phyloP scores from a whole-genome alignment of 2,113 vertebrate genomes.

The Otis tarda region DNA sequence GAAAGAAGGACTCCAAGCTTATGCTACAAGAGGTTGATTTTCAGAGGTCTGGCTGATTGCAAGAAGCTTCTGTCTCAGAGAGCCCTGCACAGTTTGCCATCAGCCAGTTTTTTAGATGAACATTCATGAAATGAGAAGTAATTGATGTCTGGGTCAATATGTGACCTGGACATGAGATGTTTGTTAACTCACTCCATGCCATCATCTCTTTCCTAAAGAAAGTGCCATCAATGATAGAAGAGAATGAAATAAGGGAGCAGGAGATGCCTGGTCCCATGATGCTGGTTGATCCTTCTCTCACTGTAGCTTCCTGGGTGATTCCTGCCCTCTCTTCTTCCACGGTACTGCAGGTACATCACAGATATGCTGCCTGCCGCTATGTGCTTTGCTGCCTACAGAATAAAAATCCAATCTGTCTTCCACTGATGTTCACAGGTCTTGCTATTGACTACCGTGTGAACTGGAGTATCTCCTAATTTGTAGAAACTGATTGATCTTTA shows the following conservation, averaged over 20 bases:
- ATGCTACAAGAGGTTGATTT: background rate
- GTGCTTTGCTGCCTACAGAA: background rate
- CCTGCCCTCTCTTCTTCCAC: background rate
- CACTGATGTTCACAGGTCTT: background rate
- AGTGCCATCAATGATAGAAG: background rate
- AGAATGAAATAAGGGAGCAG: background rate
- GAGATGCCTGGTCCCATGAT: background rate
- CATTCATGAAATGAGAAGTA: background rate
- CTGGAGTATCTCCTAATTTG: background rate
- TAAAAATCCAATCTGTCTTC: background rate
- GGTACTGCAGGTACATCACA: background rate
- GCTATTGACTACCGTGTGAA: background rate
- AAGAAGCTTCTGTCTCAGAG: background rate
- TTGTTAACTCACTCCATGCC: background rate
- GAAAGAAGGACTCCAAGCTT: background rate
- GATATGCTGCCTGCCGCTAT: fast-evolving
- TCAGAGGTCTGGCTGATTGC: background rate
- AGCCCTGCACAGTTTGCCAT: background rate
- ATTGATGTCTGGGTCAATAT: background rate
- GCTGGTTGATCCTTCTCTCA: background rate
- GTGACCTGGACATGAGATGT: background rate
- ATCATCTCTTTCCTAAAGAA: background rate
- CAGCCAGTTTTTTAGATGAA: background rate
- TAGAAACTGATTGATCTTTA: background rate
- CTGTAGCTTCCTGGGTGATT: background rate